Evolutionary conservation across 92 coral and sea anemone species (phyloP), one percentile per base, ranked within the genome.

Genomic region (Bergia puertoricense): DNA sequence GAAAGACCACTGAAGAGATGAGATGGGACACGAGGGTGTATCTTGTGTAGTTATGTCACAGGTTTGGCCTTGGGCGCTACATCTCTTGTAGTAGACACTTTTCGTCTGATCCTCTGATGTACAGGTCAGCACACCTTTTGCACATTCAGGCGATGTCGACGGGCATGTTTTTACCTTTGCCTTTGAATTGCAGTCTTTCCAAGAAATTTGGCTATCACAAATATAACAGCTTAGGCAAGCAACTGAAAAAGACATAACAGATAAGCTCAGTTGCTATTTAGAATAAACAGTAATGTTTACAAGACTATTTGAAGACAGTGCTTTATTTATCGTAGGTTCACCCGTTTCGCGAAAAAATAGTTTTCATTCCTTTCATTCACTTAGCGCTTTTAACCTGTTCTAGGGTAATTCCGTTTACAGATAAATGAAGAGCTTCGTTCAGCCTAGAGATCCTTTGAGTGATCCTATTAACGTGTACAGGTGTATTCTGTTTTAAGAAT

Each of bases 141-240:
- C 74, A 46, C 89, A 87, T 36, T 87, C 77, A 56, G 85, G 85
- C 42, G 89, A 59, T 59, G 75, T 39, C n/a, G 45, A 56, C 20
- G 89, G 74, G 22, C 89, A 87, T 18, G 14, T 30, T 16, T 18
- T 37, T 78, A 30, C 30, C 30, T 30, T 30, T 30, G 76, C 62
- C 59, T 87, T 62, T 13, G 85, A 36, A 38, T 87, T 54, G 13
- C 89, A 87, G 20, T 62, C 88, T 41, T n/a, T 62, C 89, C 89
- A 87, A 38, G 89, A 87, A 78, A 8, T 77, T n/a, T 62, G 39
- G 77, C 85, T 87, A 59, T 81, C 4, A n/a, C 89, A 87, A 30
- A 5, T 78, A 74, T 87, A 87, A 78, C 89, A 87, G 18, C 77
- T 71, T 50, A 75, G 50, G 66, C 84, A 87, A 56, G 36, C 46